These are phyloP conservation scores for Oryzias melastigma DNA, from an alignment of 2,113 vertebrate species.

Conservation along the genomic window DNA sequence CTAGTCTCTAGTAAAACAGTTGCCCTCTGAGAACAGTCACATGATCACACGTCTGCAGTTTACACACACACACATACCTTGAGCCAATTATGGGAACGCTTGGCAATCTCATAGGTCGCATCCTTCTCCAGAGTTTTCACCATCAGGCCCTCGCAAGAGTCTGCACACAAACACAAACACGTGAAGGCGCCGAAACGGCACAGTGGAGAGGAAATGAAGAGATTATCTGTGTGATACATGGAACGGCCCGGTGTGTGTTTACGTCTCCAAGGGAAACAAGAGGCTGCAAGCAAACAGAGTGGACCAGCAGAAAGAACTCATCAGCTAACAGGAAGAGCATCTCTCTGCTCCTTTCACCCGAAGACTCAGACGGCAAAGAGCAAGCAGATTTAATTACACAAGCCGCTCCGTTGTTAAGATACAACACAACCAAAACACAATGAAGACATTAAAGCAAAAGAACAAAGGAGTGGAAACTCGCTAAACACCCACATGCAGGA, in stretches of 20 bases:
- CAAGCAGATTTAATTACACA: constrained; percentile 15
- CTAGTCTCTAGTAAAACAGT: too few species aligned
- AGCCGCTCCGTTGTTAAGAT: too few species aligned
- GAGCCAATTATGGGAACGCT: constrained; percentile 92
- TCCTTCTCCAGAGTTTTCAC: constrained; percentile 89
- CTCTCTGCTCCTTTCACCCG: background rate
- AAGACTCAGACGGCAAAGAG: constrained; percentile 13
- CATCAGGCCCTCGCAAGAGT: constrained; percentile 93
- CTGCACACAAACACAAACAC: constrained; percentile 64
- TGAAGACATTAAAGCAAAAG: constrained; percentile 5
- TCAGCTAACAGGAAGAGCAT: constrained; percentile 5
- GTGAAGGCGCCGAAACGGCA: constrained; percentile 31
- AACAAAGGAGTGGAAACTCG: constrained; percentile 25
- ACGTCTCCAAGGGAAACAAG: constrained; percentile 24
- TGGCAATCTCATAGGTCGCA: constrained; percentile 92
- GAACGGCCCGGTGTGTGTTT: constrained; percentile 19
- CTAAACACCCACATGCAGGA: constrained; percentile 34
- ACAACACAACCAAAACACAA: constrained; percentile 6
- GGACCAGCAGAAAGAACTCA: constrained; percentile 18
- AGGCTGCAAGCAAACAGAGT: constrained; percentile 12
- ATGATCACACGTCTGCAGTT: background rate
- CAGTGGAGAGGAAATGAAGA: constrained; percentile 55
- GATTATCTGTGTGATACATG: constrained; percentile 57
- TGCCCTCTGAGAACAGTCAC: background rate
- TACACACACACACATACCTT: constrained; percentile 79